phyloP scores from a whole-genome alignment of 2,113 vertebrate species.

The Anolis sagrei region DNA sequence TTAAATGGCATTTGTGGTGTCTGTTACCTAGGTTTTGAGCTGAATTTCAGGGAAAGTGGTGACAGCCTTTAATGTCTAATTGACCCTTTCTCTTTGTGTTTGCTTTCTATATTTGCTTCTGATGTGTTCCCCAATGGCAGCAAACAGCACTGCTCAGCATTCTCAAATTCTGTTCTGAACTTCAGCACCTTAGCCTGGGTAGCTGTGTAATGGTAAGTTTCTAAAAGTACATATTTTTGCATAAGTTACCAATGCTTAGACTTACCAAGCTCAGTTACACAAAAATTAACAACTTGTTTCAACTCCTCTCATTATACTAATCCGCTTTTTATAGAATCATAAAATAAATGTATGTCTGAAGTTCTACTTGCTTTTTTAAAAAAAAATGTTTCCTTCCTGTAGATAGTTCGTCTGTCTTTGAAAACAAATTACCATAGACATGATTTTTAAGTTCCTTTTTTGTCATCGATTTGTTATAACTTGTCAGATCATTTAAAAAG shows the following conservation, averaged over 20 bases:
- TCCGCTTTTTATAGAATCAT: not conserved
- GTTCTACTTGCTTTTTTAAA: not conserved
- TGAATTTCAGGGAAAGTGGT: slow-evolving; percentile 76
- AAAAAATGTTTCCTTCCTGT: not conserved
- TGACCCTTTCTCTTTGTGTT: slow-evolving; percentile 82
- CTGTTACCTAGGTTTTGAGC: slow-evolving; percentile 74
- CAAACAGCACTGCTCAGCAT: slow-evolving; percentile 96
- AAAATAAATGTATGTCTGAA: not conserved
- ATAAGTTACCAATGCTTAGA: not conserved
- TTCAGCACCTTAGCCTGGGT: slow-evolving; percentile 94
- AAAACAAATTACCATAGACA: not conserved
- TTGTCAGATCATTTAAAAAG: not conserved
- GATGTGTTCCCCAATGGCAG: slow-evolving; percentile 80
- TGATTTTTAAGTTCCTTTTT: slow-evolving; percentile 10
- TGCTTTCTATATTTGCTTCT: slow-evolving; percentile 71
- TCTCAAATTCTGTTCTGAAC: slow-evolving; percentile 94
- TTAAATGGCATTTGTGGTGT: slow-evolving; percentile 81
- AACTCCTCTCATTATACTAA: not conserved
- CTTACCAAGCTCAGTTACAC: not conserved
- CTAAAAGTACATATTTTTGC: rapidly evolving
- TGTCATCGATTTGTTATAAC: not conserved
- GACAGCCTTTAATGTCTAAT: slow-evolving; percentile 85
- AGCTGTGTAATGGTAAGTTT: slow-evolving; percentile 95
- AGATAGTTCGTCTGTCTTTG: not conserved
- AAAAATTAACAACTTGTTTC: not conserved